Base-by-base conservation (phyloP, 1,140 invertebrate genomes). In the Nasonia longicornis region DNA sequence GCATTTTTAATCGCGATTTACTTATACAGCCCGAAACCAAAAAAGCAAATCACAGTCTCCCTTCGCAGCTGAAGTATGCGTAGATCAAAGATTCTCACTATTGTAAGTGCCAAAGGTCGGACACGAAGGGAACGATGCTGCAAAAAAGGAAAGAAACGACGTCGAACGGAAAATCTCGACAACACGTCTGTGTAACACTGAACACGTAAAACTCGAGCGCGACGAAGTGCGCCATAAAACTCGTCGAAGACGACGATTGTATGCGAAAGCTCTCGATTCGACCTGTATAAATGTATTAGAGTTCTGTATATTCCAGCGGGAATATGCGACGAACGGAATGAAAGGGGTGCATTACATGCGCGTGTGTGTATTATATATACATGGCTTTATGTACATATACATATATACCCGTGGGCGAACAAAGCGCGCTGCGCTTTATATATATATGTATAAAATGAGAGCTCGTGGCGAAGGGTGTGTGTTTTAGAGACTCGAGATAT, bases 41-140 rank as follows among this genome's bases (percentile, higher is more conserved):
- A 58, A 26, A 67, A 3, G 7, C 11, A 52, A 69, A 72, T 81
- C 80, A 78, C 83, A 83, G 82, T 85, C 79, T 85, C 74, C 64
- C 42, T 48, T 63, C 29, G 31, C 29, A 69, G 20, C 64, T 52
- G 42, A 75, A 20, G 42, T 72, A 82, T 35, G 26, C 26, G 31
- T 73, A 64, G 76, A 84, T 71, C 80, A 52, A n/a, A 81, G 78
- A 79, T 78, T 67, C 16, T 80, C 77, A 79, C 77, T 83, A 82
- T 84, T 85, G 77, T 70, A 84, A 85, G 85, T 86, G 85, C 86
- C 85, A 85, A 86, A 83, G 81, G 79, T 79, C 77, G 78, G 58
- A 48, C 31, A 10, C 22, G 20, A 75, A 74, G 73, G 67, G 69
- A 77, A 58, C 64, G 66, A 73, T 74, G 16, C 63, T 11, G 74